Percentiles rank a stretch among this genome's conserved stretches.
Evolutionary conservation across 2,113 vertebrate species (phyloP).

Genomic region (Sceloporus undulatus): DNA sequence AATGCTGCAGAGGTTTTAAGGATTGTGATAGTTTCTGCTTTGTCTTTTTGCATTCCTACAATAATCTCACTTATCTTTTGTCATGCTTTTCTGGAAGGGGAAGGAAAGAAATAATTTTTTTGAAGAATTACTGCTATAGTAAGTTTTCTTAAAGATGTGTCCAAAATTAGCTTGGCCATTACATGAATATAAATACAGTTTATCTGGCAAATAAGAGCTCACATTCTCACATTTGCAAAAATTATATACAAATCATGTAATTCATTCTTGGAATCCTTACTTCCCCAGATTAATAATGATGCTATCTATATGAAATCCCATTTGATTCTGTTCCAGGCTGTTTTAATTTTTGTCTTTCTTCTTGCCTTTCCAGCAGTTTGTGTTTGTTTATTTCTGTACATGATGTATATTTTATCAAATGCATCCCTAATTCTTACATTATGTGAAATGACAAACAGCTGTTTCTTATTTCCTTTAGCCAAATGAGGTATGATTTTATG

Average conservation of each 20-base stretch:
- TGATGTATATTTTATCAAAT: neutral
- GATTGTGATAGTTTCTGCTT: neutral
- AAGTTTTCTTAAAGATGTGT: conserved; percentile 6
- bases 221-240: neutral
- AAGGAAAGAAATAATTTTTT: too few species aligned
- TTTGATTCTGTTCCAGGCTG: neutral
- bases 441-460: conserved; percentile 19
- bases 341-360: neutral
- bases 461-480: conserved; percentile 3
- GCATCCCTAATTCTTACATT: neutral
- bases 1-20: neutral
- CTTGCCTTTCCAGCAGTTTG: neutral
- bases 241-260: neutral
- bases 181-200: neutral
- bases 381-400: conserved; percentile 11
- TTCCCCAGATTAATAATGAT: neutral
- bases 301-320: neutral
- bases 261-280: neutral
- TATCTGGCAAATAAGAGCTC: neutral
- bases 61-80: neutral
- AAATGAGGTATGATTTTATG: conserved; percentile 11
- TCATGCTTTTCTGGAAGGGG: neutral
- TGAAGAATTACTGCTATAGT: neutral
- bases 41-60: neutral
- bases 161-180: neutral